Conservation (phyloP, 2,113 vertebrate genomes). For the Meles meles region DNA sequence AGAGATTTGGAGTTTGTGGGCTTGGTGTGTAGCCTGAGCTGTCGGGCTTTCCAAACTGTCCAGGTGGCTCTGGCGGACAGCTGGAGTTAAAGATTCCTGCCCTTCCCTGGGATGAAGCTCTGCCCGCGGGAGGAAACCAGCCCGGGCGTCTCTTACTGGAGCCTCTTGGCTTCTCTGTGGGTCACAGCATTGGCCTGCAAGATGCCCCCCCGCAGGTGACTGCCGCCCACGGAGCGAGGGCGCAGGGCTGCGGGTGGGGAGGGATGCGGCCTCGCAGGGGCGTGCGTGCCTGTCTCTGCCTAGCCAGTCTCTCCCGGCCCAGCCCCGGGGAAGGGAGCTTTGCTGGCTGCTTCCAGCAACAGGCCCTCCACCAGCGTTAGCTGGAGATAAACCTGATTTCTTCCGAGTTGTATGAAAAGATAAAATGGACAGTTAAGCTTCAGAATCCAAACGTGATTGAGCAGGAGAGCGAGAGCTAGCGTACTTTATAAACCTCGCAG, state of each 20-base stretch:
- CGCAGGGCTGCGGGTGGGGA: too few relatives aligned
- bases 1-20: not conserved
- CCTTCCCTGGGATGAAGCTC: too few relatives aligned
- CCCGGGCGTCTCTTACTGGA: not conserved
- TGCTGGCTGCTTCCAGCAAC: not conserved
- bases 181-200: not conserved
- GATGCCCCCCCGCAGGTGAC: not conserved
- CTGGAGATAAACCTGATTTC: not conserved
- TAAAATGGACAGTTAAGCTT: not conserved
- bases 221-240: fast-evolving
- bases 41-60: not conserved
- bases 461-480: not conserved
- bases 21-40: not conserved
- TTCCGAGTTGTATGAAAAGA: not conserved
- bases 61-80: not conserved
- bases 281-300: too few relatives aligned
- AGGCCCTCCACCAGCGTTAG: too few relatives aligned
- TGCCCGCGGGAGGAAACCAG: fast-evolving
- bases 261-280: too few relatives aligned
- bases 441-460: not conserved
- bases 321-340: too few relatives aligned
- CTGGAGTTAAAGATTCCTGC: not conserved
- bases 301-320: too few relatives aligned
- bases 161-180: not conserved
- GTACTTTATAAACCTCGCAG: not conserved